Conservation (phyloP, 2,113 vertebrate genomes). For the Malurus alboscapulatus region DNA sequence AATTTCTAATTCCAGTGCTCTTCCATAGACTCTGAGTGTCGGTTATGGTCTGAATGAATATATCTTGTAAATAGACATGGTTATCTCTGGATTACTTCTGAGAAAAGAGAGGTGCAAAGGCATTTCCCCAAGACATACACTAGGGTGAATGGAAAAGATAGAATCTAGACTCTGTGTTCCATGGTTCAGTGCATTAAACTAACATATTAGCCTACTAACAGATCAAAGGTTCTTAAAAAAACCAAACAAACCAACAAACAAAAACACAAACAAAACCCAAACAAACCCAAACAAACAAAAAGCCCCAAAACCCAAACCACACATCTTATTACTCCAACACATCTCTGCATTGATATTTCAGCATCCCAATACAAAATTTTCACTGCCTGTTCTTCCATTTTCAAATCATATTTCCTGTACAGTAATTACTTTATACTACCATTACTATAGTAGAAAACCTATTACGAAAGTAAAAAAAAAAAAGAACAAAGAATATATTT, state of each 20-base stretch:
- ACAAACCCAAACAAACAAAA: neutral
- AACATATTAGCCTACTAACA: neutral
- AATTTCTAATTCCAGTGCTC: neutral
- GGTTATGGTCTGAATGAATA: neutral
- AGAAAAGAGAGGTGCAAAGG: neutral
- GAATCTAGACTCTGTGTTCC: neutral
- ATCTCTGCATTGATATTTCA: neutral
- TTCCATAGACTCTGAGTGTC: fast-evolving
- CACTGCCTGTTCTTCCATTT: neutral
- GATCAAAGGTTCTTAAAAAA: neutral
- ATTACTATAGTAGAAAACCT: neutral
- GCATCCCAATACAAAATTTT: neutral
- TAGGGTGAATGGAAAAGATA: neutral
- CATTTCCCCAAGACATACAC: neutral
- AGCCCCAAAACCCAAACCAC: neutral
- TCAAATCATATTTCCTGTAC: neutral
- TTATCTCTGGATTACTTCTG: neutral
- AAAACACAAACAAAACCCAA: neutral
- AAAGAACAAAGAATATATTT: neutral
- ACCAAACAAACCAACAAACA: neutral
- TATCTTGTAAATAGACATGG: neutral
- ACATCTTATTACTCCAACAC: neutral
- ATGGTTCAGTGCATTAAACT: neutral
- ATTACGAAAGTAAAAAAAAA: neutral
- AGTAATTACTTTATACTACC: neutral